Evolutionary conservation across 2,797 vertebrate genomes (phyloP).

Genomic region (Acrossocheilus wenchowensis): DNA sequence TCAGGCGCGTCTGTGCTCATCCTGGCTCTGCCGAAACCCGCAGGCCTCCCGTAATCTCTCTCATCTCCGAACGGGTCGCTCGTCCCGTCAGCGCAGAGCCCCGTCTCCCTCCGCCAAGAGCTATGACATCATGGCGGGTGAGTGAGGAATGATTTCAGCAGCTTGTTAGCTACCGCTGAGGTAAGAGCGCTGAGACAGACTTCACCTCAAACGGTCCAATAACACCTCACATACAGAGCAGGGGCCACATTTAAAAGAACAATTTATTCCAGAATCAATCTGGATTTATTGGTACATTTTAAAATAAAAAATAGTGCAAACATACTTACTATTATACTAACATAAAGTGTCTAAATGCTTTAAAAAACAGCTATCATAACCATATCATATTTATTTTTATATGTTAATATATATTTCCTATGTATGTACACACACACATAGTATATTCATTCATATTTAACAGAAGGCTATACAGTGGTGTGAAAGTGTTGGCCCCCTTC

Average conservation of each 20-base stretch:
- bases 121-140: conserved; percentile 55
- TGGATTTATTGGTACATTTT: neutral
- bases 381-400: neutral
- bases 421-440: no score
- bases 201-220: neutral
- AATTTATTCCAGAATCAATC: neutral
- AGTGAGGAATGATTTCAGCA: conserved; percentile 51
- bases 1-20: conserved; percentile 35
- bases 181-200: conserved; percentile 20
- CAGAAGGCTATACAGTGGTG: no score
- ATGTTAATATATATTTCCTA: no score
- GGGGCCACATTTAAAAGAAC: neutral
- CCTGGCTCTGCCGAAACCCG: conserved; percentile 18
- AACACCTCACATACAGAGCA: conserved; percentile 1
- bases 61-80: conserved; percentile 24
- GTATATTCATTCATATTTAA: no score
- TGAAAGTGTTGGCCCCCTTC: no score
- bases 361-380: neutral
- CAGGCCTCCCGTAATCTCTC: conserved; percentile 30
- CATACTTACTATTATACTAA: neutral
- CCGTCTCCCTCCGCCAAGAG: conserved; percentile 4
- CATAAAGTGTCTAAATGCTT: neutral
- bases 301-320: neutral
- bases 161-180: conserved; percentile 53
- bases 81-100: neutral